Percentiles rank a stretch among this genome's conserved stretches.
Evolutionary conservation across 2,888 invertebrate genomes (phyloP).

Genomic region (Sipha maydis): DNA sequence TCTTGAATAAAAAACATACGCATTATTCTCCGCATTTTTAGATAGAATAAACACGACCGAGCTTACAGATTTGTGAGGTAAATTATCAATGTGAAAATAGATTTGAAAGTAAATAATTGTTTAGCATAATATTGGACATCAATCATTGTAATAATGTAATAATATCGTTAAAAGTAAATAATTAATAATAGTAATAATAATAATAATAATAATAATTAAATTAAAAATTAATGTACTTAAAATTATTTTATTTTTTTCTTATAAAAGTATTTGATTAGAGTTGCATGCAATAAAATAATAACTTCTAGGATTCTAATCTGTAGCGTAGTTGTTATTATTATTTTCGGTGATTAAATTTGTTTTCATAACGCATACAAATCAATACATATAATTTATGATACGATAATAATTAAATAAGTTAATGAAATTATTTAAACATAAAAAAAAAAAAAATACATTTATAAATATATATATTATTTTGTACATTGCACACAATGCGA

Average conservation of each 20-base stretch:
- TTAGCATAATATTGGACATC: background rate
- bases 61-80: background rate
- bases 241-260: background rate
- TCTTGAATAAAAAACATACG: background rate
- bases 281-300: slow-evolving; percentile 2
- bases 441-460: background rate
- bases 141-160: background rate
- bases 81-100: background rate
- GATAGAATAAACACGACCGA: background rate
- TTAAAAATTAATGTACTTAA: background rate
- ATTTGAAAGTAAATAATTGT: background rate
- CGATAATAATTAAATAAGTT: slow-evolving; percentile 47
- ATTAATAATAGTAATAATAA: background rate
- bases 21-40: background rate
- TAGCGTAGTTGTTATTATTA: background rate
- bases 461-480: background rate
- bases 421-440: slow-evolving; percentile 17
- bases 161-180: background rate
- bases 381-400: background rate
- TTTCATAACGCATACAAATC: background rate
- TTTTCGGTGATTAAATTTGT: background rate
- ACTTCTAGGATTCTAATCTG: background rate
- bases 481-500: slow-evolving; percentile 7
- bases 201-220: background rate
- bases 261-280: background rate